Conservation (phyloP, 37 sponge, comb jelly and placozoan genomes). For the Eunapius fragilis region DNA sequence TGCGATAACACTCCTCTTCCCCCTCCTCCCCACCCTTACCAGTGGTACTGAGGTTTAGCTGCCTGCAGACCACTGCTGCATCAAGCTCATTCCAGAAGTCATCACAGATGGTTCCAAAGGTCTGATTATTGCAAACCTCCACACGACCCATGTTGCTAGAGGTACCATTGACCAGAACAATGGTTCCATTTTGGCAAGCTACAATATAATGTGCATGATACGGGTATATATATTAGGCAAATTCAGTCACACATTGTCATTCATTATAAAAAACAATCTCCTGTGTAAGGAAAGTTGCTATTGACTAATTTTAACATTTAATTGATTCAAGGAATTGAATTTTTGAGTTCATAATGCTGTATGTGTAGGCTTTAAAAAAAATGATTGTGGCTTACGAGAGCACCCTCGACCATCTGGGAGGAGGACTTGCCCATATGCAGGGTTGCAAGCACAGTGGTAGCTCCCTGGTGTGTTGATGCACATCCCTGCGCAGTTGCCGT, state of each 20-base stretch:
- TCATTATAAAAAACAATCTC: too few relatives aligned
- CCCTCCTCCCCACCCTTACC: background rate
- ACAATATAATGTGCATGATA: background rate
- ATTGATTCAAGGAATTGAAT: too few relatives aligned
- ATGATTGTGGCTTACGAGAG: background rate
- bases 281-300: too few relatives aligned
- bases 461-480: slow-evolving; percentile 4
- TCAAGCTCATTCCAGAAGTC: slow-evolving; percentile 35
- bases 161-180: slow-evolving; percentile 10
- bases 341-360: too few relatives aligned
- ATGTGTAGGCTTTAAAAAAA: background rate
- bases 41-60: slow-evolving; percentile 11
- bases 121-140: slow-evolving; percentile 20
- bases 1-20: background rate
- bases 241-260: too few relatives aligned
- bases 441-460: slow-evolving; percentile 14
- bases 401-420: background rate
- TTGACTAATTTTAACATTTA: too few relatives aligned
- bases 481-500: slow-evolving; percentile 12
- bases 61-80: slow-evolving; percentile 29
- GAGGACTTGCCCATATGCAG: background rate
- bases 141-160: slow-evolving; percentile 14
- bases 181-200: slow-evolving; percentile 18
- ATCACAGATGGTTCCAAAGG: slow-evolving; percentile 30
- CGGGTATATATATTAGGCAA: too few relatives aligned